Percentiles rank a stretch among this genome's conserved stretches.
phyloP scores from a whole-genome alignment of 2,113 vertebrate species.

The Rhagologus leucostigma region DNA sequence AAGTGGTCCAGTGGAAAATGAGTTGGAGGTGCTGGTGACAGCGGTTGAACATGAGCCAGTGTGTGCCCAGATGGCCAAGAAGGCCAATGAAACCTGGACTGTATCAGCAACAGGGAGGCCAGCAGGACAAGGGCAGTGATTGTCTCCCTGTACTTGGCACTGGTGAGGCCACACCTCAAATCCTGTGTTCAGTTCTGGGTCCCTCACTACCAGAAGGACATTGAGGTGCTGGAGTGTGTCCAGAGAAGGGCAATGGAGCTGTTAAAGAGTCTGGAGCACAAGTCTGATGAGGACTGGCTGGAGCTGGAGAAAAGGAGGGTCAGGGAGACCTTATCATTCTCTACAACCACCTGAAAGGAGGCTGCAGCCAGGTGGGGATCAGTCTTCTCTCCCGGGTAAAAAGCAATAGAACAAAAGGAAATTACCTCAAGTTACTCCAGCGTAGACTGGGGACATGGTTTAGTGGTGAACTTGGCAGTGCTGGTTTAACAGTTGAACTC shows the following conservation, averaged over 20 bases:
- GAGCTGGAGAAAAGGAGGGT: not conserved
- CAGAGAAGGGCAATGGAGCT: not conserved
- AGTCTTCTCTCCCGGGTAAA: not conserved
- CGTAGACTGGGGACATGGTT: not conserved
- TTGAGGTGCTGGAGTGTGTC: fast-evolving
- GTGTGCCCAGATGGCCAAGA: not conserved
- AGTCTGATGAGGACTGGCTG: not conserved
- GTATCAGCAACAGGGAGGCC: fast-evolving
- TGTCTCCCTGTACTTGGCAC: not conserved
- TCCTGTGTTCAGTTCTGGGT: not conserved
- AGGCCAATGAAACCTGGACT: not conserved
- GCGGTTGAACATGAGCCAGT: fast-evolving
- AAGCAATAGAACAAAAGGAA: not conserved
- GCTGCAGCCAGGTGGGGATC: not conserved
- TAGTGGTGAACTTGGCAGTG: not conserved
- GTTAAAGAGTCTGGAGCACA: not conserved
- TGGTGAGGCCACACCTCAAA: not conserved
- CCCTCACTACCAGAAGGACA: not conserved
- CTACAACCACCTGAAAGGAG: not conserved
- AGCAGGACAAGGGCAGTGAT: not conserved
- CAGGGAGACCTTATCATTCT: not conserved
- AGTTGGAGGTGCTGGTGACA: not conserved
- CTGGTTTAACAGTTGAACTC: not conserved
- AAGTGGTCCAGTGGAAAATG: not conserved
- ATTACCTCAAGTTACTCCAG: not conserved